A percentile compares a stretch with the other conserved stretches of the same genome.
Conservation (phyloP, 2,113 vertebrate genomes). For the Sebastes fasciatus region DNA sequence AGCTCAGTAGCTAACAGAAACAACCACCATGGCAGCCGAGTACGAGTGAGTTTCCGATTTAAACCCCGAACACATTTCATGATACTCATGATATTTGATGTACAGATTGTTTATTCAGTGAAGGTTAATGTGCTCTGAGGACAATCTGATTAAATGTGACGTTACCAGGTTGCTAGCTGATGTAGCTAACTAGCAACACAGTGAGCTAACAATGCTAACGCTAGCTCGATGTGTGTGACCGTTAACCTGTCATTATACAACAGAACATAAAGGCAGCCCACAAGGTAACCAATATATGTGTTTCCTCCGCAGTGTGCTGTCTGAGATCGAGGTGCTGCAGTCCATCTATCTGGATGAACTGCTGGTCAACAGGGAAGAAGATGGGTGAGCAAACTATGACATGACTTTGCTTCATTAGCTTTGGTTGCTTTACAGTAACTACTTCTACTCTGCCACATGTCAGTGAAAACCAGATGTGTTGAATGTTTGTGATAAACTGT, state of each 20-base stretch:
- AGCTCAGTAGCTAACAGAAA: neutral
- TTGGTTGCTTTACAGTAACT: neutral
- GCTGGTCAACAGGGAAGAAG: slow-evolving; percentile 80
- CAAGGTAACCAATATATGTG: neutral
- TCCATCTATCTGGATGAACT: slow-evolving; percentile 97
- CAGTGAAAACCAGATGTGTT: too few relatives aligned
- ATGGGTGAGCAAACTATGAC: slow-evolving; percentile 81
- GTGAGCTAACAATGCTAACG: slow-evolving; percentile 46
- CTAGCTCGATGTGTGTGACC: neutral
- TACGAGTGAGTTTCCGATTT: slow-evolving; percentile 79
- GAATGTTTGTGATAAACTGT: too few relatives aligned
- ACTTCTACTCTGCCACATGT: too few relatives aligned
- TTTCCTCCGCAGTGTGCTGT: slow-evolving; percentile 81
- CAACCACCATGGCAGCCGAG: slow-evolving; percentile 80
- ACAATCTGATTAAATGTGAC: neutral
- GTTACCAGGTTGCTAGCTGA: neutral
- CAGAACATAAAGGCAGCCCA: too few relatives aligned
- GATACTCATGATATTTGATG: fast-evolving
- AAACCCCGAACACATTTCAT: neutral
- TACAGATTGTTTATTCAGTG: fast-evolving
- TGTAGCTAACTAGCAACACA: neutral
- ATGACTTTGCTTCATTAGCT: slow-evolving; percentile 1
- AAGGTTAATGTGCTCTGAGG: neutral
- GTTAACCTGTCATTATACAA: neutral
- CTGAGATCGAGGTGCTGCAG: slow-evolving; percentile 94